Evolutionary conservation across 35 echinoderm and acorn worm species (phyloP), one percentile per base, ranked within the genome.

Genomic region (Diadema setosum): DNA sequence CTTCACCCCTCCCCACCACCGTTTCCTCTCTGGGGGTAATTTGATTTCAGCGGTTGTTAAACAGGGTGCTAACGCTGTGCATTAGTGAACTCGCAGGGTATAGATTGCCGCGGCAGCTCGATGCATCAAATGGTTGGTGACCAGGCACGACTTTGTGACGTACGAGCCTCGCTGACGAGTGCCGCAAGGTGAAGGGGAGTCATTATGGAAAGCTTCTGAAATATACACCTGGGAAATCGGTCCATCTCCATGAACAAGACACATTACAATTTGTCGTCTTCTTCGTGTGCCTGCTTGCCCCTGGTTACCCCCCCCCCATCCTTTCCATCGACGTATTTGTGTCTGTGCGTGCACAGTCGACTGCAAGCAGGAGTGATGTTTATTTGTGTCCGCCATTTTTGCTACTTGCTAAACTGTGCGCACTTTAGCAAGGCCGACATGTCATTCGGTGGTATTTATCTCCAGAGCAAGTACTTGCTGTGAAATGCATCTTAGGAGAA

Each of bases 1-100:
- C 63, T 67, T 67, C 16, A 33, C 63, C 12, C 18, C n/a, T n/a
- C n/a, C n/a, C n/a, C n/a, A n/a, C n/a, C n/a, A n/a, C n/a, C n/a
- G n/a, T n/a, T n/a, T n/a, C n/a, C 63, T 67, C 18, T 26, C 14
- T 33, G 29, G 37, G 63, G 30, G 63, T 67, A 67, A 67, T 67
- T 67, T 67, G 63, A 67, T 67, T 67, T 67, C 63, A 67, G 63
- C 63, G 29, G 63, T 34, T 67, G 63, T 67, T 67, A 67, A n/a
- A 34, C 63, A 67, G 63, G 63, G 63, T 8, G 63, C 63, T 67
- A 67, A 67, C 63, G 63, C 63, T 16, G 63, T 67, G 63, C 63
- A 67, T 67, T 67, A 67, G 63, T 67, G 63, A 67, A 34, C 63
- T 67, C 5, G 63, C 63, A 16, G 20, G 27, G 63, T 33, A 67